Percentiles rank a stretch among this genome's conserved stretches.
Evolutionary conservation across 2,888 invertebrate genomes (phyloP).

Genomic region (Apodemia zela): DNA sequence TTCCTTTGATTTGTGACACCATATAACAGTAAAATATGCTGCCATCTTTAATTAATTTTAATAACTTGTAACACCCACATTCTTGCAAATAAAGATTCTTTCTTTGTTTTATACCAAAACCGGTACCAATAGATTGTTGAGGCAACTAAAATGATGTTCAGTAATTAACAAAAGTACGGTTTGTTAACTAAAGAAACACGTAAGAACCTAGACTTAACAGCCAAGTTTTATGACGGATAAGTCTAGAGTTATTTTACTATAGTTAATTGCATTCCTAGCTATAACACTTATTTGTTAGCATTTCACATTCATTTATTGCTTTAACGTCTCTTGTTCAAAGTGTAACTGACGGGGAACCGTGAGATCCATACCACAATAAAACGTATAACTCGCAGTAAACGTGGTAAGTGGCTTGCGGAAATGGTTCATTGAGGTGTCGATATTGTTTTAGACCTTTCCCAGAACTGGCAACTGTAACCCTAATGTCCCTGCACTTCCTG

Average conservation of each 20-base stretch:
- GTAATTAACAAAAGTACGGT: no score
- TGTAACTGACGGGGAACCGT: slow-evolving; percentile 30
- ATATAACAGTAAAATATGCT: no score
- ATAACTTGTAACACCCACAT: no score
- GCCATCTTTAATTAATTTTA: no score
- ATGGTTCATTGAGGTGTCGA: slow-evolving; percentile 44
- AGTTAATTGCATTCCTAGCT: not conserved
- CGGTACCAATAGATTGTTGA: no score
- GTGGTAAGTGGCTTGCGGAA: slow-evolving; percentile 46
- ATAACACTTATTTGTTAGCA: slow-evolving; percentile 1
- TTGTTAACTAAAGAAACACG: no score
- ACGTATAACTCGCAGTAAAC: slow-evolving; percentile 37
- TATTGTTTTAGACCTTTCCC: slow-evolving; percentile 60
- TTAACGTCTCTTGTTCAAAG: slow-evolving; percentile 21
- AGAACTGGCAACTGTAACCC: slow-evolving; percentile 68
- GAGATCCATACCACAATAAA: slow-evolving; percentile 34
- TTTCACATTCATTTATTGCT: slow-evolving; percentile 3
- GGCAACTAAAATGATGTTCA: no score
- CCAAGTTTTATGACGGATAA: no score
- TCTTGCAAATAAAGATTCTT: no score
- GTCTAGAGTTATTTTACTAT: not conserved
- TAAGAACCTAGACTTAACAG: no score
- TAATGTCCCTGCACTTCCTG: slow-evolving; percentile 67
- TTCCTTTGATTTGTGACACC: no score
- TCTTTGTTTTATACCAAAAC: no score